Base-by-base conservation (phyloP, 2,888 invertebrate species). In the Thymelicus acteon region DNA sequence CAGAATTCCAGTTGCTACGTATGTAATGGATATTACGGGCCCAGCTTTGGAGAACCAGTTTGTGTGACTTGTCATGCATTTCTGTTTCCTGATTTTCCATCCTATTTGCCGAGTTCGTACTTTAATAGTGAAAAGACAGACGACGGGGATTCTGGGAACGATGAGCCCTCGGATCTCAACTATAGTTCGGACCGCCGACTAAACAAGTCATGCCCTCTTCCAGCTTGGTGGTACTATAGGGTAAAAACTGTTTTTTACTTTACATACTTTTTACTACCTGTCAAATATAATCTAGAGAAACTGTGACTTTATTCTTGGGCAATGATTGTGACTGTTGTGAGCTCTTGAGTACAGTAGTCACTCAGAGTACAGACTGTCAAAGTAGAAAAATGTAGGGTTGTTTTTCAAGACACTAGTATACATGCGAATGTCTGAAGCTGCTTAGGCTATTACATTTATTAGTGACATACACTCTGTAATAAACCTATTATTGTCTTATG, bases 81-180 rank as follows among this genome's bases (percentile, higher is more conserved):
- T 88, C 91, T 98, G n/a, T 98, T 97, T 83, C 98, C 98, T 0
- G 96, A 97, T 82, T 96, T 96, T 75, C 94, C 95, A 8, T 94
- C 94, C 10, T 88, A 93, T 76, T 82, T 94, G 60, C 95, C 94
- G 37, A 89, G 87, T 70, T 92, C 94, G 4, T 92, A 89, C 76
- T 92, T 91, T 79, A 89, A 83, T 73, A 94, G 94, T 75, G 95
- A 95, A 74, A 94, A 95, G 73, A 96, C 97, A 6, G 98, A 98
- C 80, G 98, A 98, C 78, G 97, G 97, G 76, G 98, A 98, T 86
- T 98, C 98, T 0, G 99, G 98, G 0, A 99, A 98, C 85, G 99
- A 99, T 85, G 98, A 99, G 84, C 98, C 98, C 0, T 95, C 96
- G 52, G 97, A 97, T 83, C 86, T 95, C 64, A 95, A 94, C 79